These are phyloP conservation scores for Strigamia maritima DNA, from an alignment of 2,888 invertebrate genomes.

Conservation along the genomic window DNA sequence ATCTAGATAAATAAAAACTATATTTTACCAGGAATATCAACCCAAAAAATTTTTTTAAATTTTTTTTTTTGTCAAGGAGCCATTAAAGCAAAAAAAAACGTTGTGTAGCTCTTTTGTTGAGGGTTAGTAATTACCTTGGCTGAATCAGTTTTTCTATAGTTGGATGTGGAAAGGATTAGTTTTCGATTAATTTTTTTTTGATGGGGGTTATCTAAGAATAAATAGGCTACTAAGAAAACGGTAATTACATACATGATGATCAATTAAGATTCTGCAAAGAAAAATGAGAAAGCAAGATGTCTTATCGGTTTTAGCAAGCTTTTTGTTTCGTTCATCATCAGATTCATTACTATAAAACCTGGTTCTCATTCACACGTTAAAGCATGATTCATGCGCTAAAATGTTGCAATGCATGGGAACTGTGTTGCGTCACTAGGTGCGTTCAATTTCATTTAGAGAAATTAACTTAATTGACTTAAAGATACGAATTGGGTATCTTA, in stretches of 20 bases:
- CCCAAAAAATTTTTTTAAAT: not conserved
- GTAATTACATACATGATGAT: not conserved
- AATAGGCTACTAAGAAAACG: not conserved
- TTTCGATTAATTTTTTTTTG: not conserved
- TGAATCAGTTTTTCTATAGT: not conserved
- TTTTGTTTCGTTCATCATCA: no score
- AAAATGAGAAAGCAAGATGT: not conserved
- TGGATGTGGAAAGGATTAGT: not conserved
- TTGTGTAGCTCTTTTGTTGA: not conserved
- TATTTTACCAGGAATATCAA: no score
- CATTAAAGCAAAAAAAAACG: not conserved
- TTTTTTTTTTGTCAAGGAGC: not conserved
- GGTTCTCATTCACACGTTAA: no score
- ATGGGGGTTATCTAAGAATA: not conserved
- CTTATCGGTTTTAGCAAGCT: no score
- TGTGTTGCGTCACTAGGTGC: no score
- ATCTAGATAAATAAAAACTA: no score
- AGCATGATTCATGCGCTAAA: no score
- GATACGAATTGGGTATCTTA: no score
- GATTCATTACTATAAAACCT: no score
- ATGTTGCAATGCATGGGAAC: no score
- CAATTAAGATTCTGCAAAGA: not conserved
- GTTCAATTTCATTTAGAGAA: no score
- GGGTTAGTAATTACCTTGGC: not conserved
- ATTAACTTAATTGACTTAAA: no score